Conservation (phyloP, 1,140 invertebrate species). For the Pseudobourletiella spinata region DNA sequence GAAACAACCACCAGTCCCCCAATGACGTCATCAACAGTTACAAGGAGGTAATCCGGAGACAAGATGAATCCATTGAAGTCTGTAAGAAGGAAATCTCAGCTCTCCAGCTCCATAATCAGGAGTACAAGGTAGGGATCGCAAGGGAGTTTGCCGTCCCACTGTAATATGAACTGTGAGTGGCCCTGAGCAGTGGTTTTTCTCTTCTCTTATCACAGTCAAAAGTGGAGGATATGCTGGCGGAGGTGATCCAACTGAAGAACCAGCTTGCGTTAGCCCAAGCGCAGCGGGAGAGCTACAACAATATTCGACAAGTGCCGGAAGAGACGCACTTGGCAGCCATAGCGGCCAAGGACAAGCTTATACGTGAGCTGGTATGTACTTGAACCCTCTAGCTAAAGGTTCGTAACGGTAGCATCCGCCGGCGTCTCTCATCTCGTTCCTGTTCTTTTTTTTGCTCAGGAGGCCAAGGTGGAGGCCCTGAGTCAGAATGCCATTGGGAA, state of each 20-base stretch:
- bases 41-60: slow-evolving; percentile 52
- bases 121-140: slow-evolving; percentile 25
- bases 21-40: slow-evolving; percentile 62
- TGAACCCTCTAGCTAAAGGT: not conserved
- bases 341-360: slow-evolving; percentile 33
- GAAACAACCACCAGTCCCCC: slow-evolving; percentile 42
- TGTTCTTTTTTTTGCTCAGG: too few relatives aligned
- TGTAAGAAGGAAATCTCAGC: slow-evolving; percentile 24
- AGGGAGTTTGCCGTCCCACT: too few relatives aligned
- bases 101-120: slow-evolving; percentile 16
- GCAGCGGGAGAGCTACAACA: slow-evolving; percentile 44
- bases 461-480: slow-evolving; percentile 2
- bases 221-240: slow-evolving; percentile 58
- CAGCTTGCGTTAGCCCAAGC: slow-evolving; percentile 80
- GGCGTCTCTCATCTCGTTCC: too few relatives aligned
- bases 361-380: slow-evolving; percentile 26
- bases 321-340: slow-evolving; percentile 24
- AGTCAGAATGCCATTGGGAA: slow-evolving; percentile 4
- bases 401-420: too few relatives aligned
- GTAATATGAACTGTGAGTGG: not conserved
- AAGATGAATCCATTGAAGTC: slow-evolving; percentile 28
- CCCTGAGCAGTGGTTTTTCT: slow-evolving; percentile 7
- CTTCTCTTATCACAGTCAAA: slow-evolving; percentile 50
- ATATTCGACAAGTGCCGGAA: slow-evolving; percentile 15
- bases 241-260: slow-evolving; percentile 68